phyloP scores from a whole-genome alignment of 2,113 vertebrate species.

The Mola mola region DNA sequence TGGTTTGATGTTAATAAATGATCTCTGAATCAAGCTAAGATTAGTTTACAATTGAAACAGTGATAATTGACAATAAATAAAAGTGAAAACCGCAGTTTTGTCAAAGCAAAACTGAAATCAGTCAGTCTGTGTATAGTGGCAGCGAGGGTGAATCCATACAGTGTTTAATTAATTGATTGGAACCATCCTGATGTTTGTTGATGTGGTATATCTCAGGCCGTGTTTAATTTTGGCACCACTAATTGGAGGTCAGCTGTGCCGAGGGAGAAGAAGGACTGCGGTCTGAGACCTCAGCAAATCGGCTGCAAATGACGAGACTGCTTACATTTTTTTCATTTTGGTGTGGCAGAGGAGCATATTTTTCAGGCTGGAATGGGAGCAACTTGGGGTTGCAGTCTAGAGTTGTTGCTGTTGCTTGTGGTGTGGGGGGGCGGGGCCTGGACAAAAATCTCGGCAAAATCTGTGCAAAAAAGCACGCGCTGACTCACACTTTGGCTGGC shows the following conservation, averaged over 20 bases:
- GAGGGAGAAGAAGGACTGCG: constrained; percentile 17
- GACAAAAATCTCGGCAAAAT: too few species aligned
- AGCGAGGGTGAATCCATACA: constrained; percentile 50
- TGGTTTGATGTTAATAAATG: too few species aligned
- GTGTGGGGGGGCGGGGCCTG: too few species aligned
- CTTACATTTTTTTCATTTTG: constrained; percentile 61
- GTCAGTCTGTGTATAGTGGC: too few species aligned
- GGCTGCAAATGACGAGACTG: constrained; percentile 57
- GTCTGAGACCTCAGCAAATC: constrained; percentile 60
- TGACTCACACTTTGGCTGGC: too few species aligned
- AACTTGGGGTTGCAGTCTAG: constrained; percentile 50
- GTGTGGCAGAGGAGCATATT: constrained; percentile 44
- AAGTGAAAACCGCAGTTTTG: too few species aligned
- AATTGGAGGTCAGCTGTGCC: constrained; percentile 70
- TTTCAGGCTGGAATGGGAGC: constrained; percentile 51
- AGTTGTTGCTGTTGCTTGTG: constrained; percentile 56
- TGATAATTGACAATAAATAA: neutral
- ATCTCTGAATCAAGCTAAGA: too few species aligned
- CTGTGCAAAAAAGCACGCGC: too few species aligned
- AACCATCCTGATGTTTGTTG: constrained; percentile 53
- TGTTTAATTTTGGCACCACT: constrained; percentile 62
- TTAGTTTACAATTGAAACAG: too few species aligned
- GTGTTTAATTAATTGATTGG: constrained; percentile 67
- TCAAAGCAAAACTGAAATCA: neutral
- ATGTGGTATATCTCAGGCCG: constrained; percentile 42